Evolutionary conservation across 2,797 vertebrate genomes (phyloP), one percentile per base, ranked within the genome.

Genomic region (Gorsachius magnificus): DNA sequence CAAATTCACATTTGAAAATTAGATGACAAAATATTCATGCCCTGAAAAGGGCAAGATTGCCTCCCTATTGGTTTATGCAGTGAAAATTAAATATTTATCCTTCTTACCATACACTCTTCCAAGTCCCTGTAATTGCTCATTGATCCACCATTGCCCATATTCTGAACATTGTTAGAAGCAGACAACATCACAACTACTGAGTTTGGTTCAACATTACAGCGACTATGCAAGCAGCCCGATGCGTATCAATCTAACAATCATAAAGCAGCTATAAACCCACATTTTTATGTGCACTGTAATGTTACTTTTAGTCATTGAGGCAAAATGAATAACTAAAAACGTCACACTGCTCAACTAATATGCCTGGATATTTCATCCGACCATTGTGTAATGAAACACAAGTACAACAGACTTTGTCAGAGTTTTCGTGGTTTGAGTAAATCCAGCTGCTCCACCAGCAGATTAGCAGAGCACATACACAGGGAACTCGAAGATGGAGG

Each of bases 321-420:
- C 77, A 89, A 97, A 96, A 96, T 70, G 33, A 97, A 66, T 94
- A 87, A 89, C 85, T 78, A 82, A 96, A 96, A 97, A 87, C 81
- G 66, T 91, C 71, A 89, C 78, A 84, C 6, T 91, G 58, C 69
- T 90, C 89, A 94, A 65, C 46, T 82, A 88, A 94, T 46, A 88
- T 35, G 87, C 86, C 89, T 80, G 38, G 36, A 72, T 93, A 95
- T 91, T 87, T 96, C 65, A 96, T 96, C 89, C 70, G 76, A 75
- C 85, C 54, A 83, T 12, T n/a, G 71, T 90, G 33, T 63, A 90
- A 85, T 83, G 83, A 90, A 95, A 89, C 60, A 13, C n/a, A 90
- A 83, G 58, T 68, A 92, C 96, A 97, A 63, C 60, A 89, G 54
- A 89, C 86, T 95, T 95, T 28, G 64, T 10, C 51, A 43, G 29